Conservation (phyloP, 2,888 invertebrate genomes). For the Nesidiocoris tenuis region DNA sequence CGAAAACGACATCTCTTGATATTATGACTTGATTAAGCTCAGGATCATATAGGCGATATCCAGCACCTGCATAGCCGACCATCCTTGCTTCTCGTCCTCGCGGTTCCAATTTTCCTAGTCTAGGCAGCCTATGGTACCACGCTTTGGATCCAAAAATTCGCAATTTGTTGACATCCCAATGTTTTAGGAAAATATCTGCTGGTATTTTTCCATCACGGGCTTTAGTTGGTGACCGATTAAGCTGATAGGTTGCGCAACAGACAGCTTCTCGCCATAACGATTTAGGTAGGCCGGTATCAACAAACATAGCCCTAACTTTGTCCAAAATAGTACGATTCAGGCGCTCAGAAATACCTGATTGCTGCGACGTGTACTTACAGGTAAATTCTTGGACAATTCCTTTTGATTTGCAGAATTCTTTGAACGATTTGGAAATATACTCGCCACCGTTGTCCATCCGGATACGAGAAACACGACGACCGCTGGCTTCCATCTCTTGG, state of each 20-base stretch:
- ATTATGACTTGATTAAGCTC: slow-evolving; percentile 28
- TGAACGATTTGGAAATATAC: background rate
- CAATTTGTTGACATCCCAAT: slow-evolving; percentile 16
- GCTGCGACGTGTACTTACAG: slow-evolving; percentile 38
- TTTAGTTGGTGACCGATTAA: slow-evolving; percentile 40
- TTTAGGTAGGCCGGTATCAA: slow-evolving; percentile 42
- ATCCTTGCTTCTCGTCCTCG: slow-evolving; percentile 25
- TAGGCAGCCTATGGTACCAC: slow-evolving; percentile 41
- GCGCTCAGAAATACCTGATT: slow-evolving; percentile 41
- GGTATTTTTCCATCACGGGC: slow-evolving; percentile 32
- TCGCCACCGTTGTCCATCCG: background rate
- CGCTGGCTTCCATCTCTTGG: background rate
- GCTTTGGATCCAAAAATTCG: slow-evolving; percentile 44
- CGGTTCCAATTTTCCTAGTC: slow-evolving; percentile 40
- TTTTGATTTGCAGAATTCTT: background rate
- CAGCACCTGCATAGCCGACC: slow-evolving; percentile 44
- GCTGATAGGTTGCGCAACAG: slow-evolving; percentile 29
- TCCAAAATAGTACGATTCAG: slow-evolving; percentile 43
- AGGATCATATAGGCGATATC: slow-evolving; percentile 42
- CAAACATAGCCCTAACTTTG: slow-evolving; percentile 26
- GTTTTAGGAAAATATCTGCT: slow-evolving; percentile 28
- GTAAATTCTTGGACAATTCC: slow-evolving; percentile 31
- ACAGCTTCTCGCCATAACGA: slow-evolving; percentile 43
- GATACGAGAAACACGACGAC: background rate
- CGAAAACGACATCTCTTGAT: slow-evolving; percentile 48